Evolutionary conservation across 2,113 vertebrate species (phyloP).

Genomic region (Burhinus bistriatus): DNA sequence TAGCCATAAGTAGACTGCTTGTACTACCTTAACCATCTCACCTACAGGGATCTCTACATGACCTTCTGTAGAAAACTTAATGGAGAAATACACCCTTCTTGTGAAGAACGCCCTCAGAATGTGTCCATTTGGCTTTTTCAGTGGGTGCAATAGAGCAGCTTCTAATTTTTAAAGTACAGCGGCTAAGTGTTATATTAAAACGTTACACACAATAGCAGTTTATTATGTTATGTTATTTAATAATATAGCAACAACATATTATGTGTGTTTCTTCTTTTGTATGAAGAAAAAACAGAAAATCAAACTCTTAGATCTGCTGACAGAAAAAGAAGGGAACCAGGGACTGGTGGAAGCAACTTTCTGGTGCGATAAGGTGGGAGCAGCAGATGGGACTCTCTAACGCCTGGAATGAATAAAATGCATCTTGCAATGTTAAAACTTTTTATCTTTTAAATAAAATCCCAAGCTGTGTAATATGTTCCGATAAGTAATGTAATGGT

Average conservation of each 20-base stretch:
- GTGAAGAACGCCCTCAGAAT: not conserved
- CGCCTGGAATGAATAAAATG: slow-evolving; percentile 31
- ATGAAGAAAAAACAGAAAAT: slow-evolving; percentile 81
- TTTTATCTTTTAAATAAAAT: slow-evolving; percentile 60
- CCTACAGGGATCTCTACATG: not conserved
- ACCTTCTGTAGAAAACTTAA: not conserved
- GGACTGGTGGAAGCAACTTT: slow-evolving; percentile 6
- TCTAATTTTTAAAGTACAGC: not conserved
- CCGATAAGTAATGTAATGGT: slow-evolving; percentile 54
- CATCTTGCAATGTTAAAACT: slow-evolving; percentile 62
- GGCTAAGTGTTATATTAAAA: not conserved
- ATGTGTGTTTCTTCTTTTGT: slow-evolving; percentile 32
- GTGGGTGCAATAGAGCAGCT: not conserved
- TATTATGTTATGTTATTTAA: not conserved
- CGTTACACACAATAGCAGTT: not conserved
- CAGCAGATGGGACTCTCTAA: not conserved
- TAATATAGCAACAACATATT: not conserved
- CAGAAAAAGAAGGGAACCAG: slow-evolving; percentile 50
- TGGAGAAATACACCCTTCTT: not conserved
- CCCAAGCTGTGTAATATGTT: slow-evolving; percentile 62
- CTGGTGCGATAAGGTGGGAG: not conserved
- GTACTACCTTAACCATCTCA: not conserved
- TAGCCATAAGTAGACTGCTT: not conserved
- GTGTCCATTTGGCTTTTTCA: not conserved
- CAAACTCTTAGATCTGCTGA: slow-evolving; percentile 72